Evolutionary conservation across 1,140 invertebrate species (phyloP).

Genomic region (Pogonomyrmex californicus): DNA sequence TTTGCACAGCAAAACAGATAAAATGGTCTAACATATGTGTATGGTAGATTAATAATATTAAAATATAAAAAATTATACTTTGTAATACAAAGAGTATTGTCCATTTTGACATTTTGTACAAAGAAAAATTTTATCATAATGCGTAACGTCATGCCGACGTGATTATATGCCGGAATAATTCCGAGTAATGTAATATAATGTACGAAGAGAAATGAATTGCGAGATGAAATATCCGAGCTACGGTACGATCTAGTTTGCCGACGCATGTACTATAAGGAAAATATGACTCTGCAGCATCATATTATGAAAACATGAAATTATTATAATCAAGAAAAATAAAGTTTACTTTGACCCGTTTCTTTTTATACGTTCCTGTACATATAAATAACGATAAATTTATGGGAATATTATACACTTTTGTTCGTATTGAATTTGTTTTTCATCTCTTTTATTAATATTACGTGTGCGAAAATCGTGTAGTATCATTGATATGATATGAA

Average conservation of each 20-base stretch:
- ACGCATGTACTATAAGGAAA: constrained; percentile 44
- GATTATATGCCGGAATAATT: constrained; percentile 62
- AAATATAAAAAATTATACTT: constrained; percentile 49
- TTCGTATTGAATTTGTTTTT: neutral
- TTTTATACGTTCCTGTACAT: neutral
- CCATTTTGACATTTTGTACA: constrained; percentile 33
- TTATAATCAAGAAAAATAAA: constrained; percentile 50
- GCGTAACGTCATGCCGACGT: constrained; percentile 42
- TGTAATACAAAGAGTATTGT: constrained; percentile 44
- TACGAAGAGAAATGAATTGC: constrained; percentile 58
- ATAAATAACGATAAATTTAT: constrained; percentile 40
- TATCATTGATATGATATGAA: neutral
- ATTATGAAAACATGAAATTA: constrained; percentile 48
- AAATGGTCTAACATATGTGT: constrained; percentile 20
- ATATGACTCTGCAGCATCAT: constrained; percentile 12
- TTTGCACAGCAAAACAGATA: constrained; percentile 25
- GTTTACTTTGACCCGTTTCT: constrained; percentile 63
- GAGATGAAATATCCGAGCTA: constrained; percentile 55
- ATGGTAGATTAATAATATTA: constrained; percentile 48
- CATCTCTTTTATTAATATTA: constrained; percentile 2
- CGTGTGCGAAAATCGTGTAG: neutral
- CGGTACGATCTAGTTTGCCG: constrained; percentile 33
- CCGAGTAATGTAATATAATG: constrained; percentile 56
- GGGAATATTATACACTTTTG: neutral
- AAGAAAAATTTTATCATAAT: constrained; percentile 60